Evolutionary conservation across 2,797 vertebrate species (phyloP).

Genomic region (Salmo trutta): DNA sequence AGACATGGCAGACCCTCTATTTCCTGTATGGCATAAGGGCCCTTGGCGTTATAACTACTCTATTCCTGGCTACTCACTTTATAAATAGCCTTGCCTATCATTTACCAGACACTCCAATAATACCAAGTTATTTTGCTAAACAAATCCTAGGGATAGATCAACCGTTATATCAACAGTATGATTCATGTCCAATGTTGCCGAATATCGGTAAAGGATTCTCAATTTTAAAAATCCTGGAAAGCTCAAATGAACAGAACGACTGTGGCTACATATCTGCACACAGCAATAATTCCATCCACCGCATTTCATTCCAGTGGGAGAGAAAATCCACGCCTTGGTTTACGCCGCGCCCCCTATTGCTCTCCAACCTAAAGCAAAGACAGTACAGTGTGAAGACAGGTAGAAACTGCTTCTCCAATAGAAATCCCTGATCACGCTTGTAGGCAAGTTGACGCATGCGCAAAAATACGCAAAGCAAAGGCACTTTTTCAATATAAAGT

Average conservation of each 20-base stretch:
- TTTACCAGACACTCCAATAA: no score
- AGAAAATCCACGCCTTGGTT: slow-evolving; percentile 55
- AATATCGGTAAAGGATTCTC: not conserved
- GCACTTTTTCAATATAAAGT: no score
- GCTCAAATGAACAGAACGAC: not conserved
- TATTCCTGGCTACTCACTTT: no score
- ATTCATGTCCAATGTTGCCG: not conserved
- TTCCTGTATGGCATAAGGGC: no score
- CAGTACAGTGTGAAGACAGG: no score
- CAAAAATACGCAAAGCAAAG: no score
- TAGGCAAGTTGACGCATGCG: no score
- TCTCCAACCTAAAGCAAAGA: slow-evolving; percentile 26
- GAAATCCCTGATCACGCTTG: no score
- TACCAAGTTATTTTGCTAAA: not conserved
- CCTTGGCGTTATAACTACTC: no score
- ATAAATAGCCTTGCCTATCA: no score
- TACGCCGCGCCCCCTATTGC: slow-evolving; percentile 36
- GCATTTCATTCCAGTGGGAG: slow-evolving; percentile 44
- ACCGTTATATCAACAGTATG: not conserved
- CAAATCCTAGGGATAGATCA: not conserved
- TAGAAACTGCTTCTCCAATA: no score
- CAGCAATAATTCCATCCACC: not conserved
- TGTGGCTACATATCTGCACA: not conserved
- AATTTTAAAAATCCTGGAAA: not conserved
- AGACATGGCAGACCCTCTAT: no score